Percentiles rank a stretch among this genome's conserved stretches.
These are phyloP conservation scores for Mionectes macconnelli DNA, from an alignment of 2,113 vertebrate genomes.

Conservation along the genomic window DNA sequence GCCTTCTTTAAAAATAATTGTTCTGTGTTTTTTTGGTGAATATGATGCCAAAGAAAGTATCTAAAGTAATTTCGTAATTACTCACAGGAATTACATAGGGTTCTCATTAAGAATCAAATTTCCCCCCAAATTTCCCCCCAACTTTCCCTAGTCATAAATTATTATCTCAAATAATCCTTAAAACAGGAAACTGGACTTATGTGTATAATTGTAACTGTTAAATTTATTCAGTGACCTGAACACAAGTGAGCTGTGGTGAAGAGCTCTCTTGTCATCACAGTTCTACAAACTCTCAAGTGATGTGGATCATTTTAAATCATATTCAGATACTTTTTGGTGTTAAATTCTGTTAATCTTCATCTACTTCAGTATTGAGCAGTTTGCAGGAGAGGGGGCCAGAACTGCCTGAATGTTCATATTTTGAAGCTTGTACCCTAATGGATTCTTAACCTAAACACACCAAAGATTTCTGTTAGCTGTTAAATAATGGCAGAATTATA, in stretches of 20 bases:
- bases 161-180: not conserved
- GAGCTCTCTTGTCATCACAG: not conserved
- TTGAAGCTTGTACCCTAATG: constrained; percentile 53
- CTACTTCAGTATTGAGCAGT: not conserved
- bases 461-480: constrained; percentile 78
- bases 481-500: constrained; percentile 61
- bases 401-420: constrained; percentile 65
- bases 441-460: constrained; percentile 71
- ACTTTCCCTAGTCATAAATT: not conserved
- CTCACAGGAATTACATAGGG: not conserved
- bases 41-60: constrained; percentile 55
- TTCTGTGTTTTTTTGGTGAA: not conserved
- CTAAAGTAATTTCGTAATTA: not conserved
- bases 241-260: not conserved
- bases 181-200: not conserved
- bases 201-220: not conserved
- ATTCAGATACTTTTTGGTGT: not conserved
- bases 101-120: not conserved
- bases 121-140: not conserved
- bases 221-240: not conserved
- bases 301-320: not conserved
- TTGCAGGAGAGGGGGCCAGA: constrained; percentile 38
- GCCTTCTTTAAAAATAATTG: not conserved
- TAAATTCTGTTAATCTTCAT: not conserved
- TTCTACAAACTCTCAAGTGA: not conserved